These are phyloP conservation scores for Drosophila micromelanica DNA, from an alignment of 1,140 invertebrate species.

Conservation along the genomic window DNA sequence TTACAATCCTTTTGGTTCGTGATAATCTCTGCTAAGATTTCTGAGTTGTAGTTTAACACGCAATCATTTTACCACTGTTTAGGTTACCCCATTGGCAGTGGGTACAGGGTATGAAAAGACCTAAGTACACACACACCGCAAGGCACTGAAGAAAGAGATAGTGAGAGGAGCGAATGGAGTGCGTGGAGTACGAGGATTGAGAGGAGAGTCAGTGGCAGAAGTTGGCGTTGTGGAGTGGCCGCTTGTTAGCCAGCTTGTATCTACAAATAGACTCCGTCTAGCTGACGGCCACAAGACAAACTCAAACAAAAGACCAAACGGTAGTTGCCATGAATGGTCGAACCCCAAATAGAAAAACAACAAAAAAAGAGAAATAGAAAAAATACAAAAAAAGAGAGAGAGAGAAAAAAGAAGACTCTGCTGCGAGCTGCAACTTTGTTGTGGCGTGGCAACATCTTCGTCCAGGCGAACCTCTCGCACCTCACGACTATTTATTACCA, in stretches of 20 bases:
- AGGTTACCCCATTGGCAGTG: background rate
- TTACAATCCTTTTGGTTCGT: no score
- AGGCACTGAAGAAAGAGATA: conserved; percentile 16
- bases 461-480: conserved; percentile 9
- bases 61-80: conserved; percentile 1
- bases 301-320: conserved; percentile 80
- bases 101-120: background rate
- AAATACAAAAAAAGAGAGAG: conserved; percentile 16
- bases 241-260: conserved; percentile 73
- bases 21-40: no score
- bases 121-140: conserved; percentile 22
- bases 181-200: conserved; percentile 23
- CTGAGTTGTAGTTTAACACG: no score
- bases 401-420: conserved; percentile 23
- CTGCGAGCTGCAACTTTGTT: conserved; percentile 57
- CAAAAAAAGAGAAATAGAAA: background rate
- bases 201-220: conserved; percentile 26
- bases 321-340: conserved; percentile 78
- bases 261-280: conserved; percentile 73
- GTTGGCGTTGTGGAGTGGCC: conserved; percentile 23
- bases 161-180: background rate
- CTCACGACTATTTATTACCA: conserved; percentile 61
- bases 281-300: conserved; percentile 77
- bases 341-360: conserved; percentile 8
- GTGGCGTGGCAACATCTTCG: conserved; percentile 25